Base-by-base conservation (phyloP, 92 coral and sea anemone genomes). In the Parazoanthus swiftii region DNA sequence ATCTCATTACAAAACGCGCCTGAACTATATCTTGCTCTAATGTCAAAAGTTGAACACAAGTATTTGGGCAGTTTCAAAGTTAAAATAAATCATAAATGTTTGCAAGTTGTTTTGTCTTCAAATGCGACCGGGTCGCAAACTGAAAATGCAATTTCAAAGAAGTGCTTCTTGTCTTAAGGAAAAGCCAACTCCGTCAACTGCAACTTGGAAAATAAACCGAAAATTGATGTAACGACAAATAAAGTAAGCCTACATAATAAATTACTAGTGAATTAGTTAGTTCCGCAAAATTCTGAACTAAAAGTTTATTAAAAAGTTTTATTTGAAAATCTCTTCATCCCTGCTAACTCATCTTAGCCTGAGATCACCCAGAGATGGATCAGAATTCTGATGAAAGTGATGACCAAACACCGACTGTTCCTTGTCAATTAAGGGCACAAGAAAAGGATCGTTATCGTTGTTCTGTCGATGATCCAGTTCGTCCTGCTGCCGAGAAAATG, bases 391-490 rank as follows among this genome's bases (percentile, higher is more conserved):
- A 89, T 91, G 94, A 74, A 93, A 95, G 48, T 93, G 95, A 23
- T 88, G 89, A 10, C 98, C 94, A 91, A 95, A 92, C 81, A 95
- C 44, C 0, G 95, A 83, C 81, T 95, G 98, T 36, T 95, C 98
- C 67, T 90, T 86, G 77, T 95, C 98, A 43, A 91, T 93, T 16
- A 72, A 25, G 1, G 95, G 91, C 50, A 86, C 90, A 20, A 95
- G 92, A 88, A 95, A 95, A 8, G 96, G 98, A 77, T 95, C 98
- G 18, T 48, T 79, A 35, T 92, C 93, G 54, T 76, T 74, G 65
- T 90, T 88, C 65, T 91, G 78, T 21, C 79, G 79, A 48, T 91
- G 88, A 76, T 95, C 98, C 51, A 95, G 89, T 5, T 91, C 98
- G 9, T 65, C 86, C 50, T 86, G 90, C 21, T 91, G 91, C 37